A percentile compares a stretch with the other conserved stretches of the same genome.
These are phyloP conservation scores for Upupa epops DNA, from an alignment of 2,113 vertebrate genomes.

Conservation along the genomic window DNA sequence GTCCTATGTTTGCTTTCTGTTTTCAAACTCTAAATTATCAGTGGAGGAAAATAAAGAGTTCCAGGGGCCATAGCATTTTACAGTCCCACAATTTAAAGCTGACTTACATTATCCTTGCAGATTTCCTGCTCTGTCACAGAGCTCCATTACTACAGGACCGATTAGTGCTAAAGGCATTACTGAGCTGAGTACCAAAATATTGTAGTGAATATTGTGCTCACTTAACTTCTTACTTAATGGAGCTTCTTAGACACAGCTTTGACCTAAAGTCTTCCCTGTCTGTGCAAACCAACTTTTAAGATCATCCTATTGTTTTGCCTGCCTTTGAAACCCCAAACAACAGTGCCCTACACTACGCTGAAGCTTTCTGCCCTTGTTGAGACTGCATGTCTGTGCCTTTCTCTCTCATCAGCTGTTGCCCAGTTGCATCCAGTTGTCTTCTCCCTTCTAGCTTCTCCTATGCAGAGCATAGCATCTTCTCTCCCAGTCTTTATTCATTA, in stretches of 20 bases:
- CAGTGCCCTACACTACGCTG: background rate
- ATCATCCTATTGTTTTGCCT: background rate
- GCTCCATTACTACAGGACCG: background rate
- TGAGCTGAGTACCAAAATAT: background rate
- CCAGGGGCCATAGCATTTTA: background rate
- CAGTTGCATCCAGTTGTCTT: background rate
- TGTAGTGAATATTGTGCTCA: background rate
- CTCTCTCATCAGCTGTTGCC: background rate
- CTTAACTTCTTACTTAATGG: background rate
- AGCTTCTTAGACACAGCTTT: background rate
- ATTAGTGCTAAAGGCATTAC: background rate
- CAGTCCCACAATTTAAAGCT: background rate
- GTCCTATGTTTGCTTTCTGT: background rate
- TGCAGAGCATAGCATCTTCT: background rate
- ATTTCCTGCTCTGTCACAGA: background rate
- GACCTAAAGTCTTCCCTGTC: background rate
- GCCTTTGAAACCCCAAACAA: background rate
- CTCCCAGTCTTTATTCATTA: background rate
- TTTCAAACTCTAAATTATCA: background rate
- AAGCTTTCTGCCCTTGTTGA: background rate
- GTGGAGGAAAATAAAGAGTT: background rate
- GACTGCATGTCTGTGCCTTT: background rate
- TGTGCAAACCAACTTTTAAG: background rate
- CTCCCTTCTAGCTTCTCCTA: background rate
- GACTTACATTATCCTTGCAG: background rate